Evolutionary conservation across 2,888 invertebrate genomes (phyloP).

Genomic region (Drosophila phalerata): DNA sequence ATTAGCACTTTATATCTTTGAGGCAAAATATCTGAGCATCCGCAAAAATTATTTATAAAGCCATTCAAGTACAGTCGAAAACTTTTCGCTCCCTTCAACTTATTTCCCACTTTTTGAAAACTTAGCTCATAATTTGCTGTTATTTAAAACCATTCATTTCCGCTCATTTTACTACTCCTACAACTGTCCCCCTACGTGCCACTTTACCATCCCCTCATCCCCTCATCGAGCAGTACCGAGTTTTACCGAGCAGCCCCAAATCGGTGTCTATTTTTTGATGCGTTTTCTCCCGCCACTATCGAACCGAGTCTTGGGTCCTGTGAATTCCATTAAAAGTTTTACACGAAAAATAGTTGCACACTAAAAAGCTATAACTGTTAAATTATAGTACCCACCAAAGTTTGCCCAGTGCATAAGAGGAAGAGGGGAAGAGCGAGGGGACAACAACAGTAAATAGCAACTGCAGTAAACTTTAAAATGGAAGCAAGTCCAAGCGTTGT

Average conservation of each 20-base stretch:
- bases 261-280: constrained; percentile 79
- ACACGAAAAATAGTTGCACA: constrained; percentile 81
- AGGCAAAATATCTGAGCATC: constrained; percentile 53
- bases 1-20: constrained; percentile 63
- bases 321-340: constrained; percentile 83
- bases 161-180: constrained; percentile 77
- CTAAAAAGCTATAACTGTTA: constrained; percentile 81
- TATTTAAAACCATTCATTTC: constrained; percentile 82
- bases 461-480: constrained; percentile 75
- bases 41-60: constrained; percentile 76
- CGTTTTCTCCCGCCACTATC: constrained; percentile 66
- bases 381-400: constrained; percentile 76
- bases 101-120: constrained; percentile 57
- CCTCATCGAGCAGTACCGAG: too few species aligned
- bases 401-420: constrained; percentile 41
- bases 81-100: constrained; percentile 60
- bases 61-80: constrained; percentile 68
- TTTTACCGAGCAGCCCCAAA: constrained; percentile 24
- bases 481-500: constrained; percentile 59
- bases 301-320: constrained; percentile 67
- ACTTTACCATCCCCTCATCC: neutral
- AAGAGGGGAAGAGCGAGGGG: neutral
- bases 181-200: constrained; percentile 10
- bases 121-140: constrained; percentile 80
- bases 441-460: constrained; percentile 57